Evolutionary conservation across 64 coral and sea anemone genomes (phyloP), one percentile per base, ranked within the genome.

Genomic region (Dendronephthya gigantea): DNA sequence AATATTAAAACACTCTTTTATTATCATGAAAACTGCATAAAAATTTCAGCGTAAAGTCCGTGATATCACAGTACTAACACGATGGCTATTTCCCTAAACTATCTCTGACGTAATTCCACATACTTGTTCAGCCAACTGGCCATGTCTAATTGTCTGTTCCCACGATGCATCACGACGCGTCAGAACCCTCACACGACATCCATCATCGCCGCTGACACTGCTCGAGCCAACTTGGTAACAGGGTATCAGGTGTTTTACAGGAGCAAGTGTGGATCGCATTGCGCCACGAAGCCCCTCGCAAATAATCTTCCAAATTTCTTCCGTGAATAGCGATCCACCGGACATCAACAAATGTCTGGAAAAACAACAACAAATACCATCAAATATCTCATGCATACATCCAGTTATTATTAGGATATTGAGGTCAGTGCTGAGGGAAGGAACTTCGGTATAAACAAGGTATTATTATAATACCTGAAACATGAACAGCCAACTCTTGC

Each of bases 41-140:
- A n/a, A n/a, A n/a, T n/a, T n/a, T n/a, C n/a, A n/a, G 74, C 39
- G 74, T 16, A 28, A 31, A 79, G 11, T 31, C 70, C 38, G 17
- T 31, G 29, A n/a, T n/a, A n/a, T n/a, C n/a, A n/a, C n/a, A n/a
- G n/a, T n/a, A n/a, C 37, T 43, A 50, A 27, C 37, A 4, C 27
- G 47, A 7, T 28, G 41, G 12, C 35, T 69, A n/a, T 34, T 49
- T 16, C 28, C 83, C 49, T 3, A 16, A 27, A 11, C 68, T 2
- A 22, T 36, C 36, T 36, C 36, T 81, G 36, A 34, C 28, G 68
- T 48, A 87, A 50, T 35, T 17, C 17, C 45, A 29, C 39, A 84
- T 30, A 97, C 95, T 87, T 98, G 95, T 83, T 98, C 95, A 13
- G 95, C 92, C 23, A 98, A 90, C 82, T 98, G 95, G 33, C 91